Conservation (phyloP, 2,888 invertebrate species). For the Neocrepidodera transversa region DNA sequence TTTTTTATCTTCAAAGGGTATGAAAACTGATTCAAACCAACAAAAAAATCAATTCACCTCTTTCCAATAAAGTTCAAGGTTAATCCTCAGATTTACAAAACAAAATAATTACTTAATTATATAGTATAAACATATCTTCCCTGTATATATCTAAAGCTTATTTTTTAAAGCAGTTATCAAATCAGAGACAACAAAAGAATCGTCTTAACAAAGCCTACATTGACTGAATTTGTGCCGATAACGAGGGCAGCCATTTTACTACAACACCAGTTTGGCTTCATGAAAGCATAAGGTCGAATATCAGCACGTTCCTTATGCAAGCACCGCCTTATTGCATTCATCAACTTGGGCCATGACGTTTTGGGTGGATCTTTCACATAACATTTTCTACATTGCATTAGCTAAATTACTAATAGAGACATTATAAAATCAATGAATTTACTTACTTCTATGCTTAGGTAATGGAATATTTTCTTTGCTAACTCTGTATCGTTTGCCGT, state of each 20-base stretch:
- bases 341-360: constrained; percentile 49
- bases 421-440: constrained; percentile 34
- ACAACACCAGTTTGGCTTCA: constrained; percentile 24
- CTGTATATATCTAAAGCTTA: no score
- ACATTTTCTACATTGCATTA: constrained; percentile 20
- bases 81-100: neutral
- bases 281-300: constrained; percentile 67
- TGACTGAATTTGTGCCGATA: no score
- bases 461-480: constrained; percentile 70
- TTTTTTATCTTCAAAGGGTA: no score
- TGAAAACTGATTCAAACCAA: no score
- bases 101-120: neutral
- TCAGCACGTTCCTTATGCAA: constrained; percentile 64
- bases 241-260: constrained; percentile 40
- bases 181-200: neutral
- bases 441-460: constrained; percentile 73
- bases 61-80: neutral
- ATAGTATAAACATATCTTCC: no score
- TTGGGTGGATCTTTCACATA: constrained; percentile 25
- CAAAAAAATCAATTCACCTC: no score
- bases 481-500: constrained; percentile 57
- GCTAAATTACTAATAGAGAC: constrained; percentile 15
- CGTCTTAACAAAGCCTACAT: neutral
- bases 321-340: constrained; percentile 64
- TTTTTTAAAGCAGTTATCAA: no score